Evolutionary conservation across 2,113 vertebrate species (phyloP), one percentile per base, ranked within the genome.

Genomic region (Rostratula benghalensis): DNA sequence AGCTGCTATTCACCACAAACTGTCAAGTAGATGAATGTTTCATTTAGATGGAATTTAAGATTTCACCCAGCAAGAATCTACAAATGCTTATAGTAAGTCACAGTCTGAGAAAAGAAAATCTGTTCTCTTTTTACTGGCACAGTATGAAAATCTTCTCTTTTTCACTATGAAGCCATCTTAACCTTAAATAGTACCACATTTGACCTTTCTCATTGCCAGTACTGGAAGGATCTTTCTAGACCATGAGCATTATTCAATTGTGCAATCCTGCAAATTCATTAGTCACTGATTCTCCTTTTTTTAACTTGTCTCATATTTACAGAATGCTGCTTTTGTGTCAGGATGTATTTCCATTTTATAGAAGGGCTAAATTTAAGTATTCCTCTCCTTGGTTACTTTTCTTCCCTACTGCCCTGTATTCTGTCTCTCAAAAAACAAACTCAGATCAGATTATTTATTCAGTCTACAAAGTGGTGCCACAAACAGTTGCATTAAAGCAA

Each of bases 31-130:
- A 97, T 95, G 95, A 96, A 97, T 97, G 96, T 95, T 95, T 96
- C 91, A 97, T 96, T 97, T 97, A 97, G 94, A 97, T 97, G 98
- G 97, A 98, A 97, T 97, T 98, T 95, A 97, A 96, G 95, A 97
- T 97, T 97, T 97, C 96, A 94, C 96, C 83, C 92, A 91, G 61
- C 82, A 97, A 97, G 96, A 96, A 94, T 97, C 83, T 83, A 86
- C 89, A 92, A 97, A 97, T 92, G 82, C 93, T 91, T 96, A 82
- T 89, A 93, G 63, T 87, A 95, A 97, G 83, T 74, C 90, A 41
- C 54, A 94, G 91, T 43, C 87, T 92, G 89, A 95, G 87, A 96
- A 97, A 90, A 90, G 83, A 94, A 94, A 97, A 97, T 92, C 85
- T 91, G 75, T 85, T 81, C 86, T 80, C 67, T 83, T 96, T 92